Base-by-base conservation (phyloP, 2,797 vertebrate species). In the Podarcis lilfordi region DNA sequence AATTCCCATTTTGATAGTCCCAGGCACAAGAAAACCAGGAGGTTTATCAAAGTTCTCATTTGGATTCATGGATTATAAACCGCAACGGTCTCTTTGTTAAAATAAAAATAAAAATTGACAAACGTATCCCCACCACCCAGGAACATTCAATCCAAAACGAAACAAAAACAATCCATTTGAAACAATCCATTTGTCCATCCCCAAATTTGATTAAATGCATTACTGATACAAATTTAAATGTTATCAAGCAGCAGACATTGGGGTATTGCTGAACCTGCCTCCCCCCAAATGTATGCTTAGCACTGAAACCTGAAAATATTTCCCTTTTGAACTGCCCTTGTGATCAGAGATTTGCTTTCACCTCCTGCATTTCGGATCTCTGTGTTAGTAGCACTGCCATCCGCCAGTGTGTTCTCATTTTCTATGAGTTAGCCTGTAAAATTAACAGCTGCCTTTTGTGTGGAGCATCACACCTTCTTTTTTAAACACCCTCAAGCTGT, bases 361-460 rank as follows among this genome's bases (percentile, higher is more conserved):
- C 29, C 29, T 32, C 29, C 9, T 64, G 7, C 35, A 64, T 74
- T 59, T 69, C 17, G 21, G 43, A 68, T 68, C 19, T 45, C 29
- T 3, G 8, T 78, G 75, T 78, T 35, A 91, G 94, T 94, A 92
- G 81, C 87, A 85, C 88, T 80, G 84, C 91, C 93, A 94, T 89
- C 95, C 95, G 93, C 93, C 86, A 91, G 78, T 92, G 86, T 71
- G 84, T 66, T 88, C 89, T 83, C 80, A 90, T 94, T 95, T 91
- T 93, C 43, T 29, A 96, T 95, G 97, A 96, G 95, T 95, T 94
- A 92, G 94, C 93, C 96, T 93, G 95, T 96, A 97, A 97, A 97
- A 97, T 96, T 96, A 96, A 96, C 96, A 96, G 95, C 95, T 92
- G 0, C 88, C 94, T 95, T 96, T 95, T 88, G 95, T 96, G 94